Evolutionary conservation across 2,113 vertebrate species (phyloP), one percentile per base, ranked within the genome.

Genomic region (Craseonycteris thonglongyai): DNA sequence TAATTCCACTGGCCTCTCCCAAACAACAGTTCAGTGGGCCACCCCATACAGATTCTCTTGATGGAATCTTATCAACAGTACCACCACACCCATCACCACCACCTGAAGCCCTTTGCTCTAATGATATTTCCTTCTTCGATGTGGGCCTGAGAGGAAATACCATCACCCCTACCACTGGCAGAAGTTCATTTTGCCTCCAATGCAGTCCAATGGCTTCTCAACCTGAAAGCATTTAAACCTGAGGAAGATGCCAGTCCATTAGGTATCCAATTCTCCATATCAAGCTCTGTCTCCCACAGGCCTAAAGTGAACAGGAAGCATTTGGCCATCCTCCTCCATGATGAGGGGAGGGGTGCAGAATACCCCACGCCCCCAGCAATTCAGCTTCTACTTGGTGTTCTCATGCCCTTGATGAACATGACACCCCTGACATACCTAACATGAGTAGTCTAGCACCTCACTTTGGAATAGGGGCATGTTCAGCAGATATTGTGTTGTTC

Each of bases 281-380:
- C 65, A 87, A 68, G 11, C 30, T 79, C 58, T 84, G 35, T 45
- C 24, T 71, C 22, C 59, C 21, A 54, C 1, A 14, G 16, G 30
- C 85, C 59, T 81, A 45, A 80, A 24, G 11, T 84, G 8, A 95
- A 1, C 1, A 65, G 13, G 9, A 83, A 85, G 21, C 21, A 72
- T 14, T n/a, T 59, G 13, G 13, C 40, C 10, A 14, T 63, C 58
- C 22, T 69, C 56, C 30, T 65, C 49, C 24, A 19, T 21, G 18
- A 10, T 21, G 11, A 30, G 8, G 14, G 7, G 9, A 63, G 4
- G 4, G 7, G 15, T 7, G 1, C 33, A 2, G 9, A n/a, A 30
- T 24, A 84, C n/a, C n/a, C 63, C 40, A 47, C 33, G 59, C 14
- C 3, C n/a, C n/a, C n/a, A n/a, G n/a, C n/a, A n/a, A n/a, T 3